A percentile compares a stretch with the other conserved stretches of the same genome.
These are phyloP conservation scores for Diplodus puntazzo DNA, from an alignment of 2,797 vertebrate species.

Conservation along the genomic window DNA sequence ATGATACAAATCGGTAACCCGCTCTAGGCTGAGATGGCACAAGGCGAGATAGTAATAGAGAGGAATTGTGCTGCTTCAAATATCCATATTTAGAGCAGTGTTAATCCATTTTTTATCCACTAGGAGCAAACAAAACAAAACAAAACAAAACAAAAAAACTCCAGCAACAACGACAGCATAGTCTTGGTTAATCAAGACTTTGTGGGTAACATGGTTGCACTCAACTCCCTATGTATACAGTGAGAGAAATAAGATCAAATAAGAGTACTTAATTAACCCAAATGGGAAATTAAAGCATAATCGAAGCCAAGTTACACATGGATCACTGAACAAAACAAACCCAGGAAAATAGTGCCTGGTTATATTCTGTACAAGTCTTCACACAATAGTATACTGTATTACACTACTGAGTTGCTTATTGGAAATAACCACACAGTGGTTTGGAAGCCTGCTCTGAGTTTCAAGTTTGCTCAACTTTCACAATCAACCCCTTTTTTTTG, in stretches of 20 bases:
- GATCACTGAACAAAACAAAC: not conserved
- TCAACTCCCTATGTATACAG: not conserved
- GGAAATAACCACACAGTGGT: not conserved
- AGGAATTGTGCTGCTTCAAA: not conserved
- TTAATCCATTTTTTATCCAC: constrained; percentile 4
- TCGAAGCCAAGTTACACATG: not conserved
- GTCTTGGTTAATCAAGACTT: not conserved
- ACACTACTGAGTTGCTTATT: not conserved
- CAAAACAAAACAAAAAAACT: not conserved
- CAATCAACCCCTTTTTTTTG: not conserved
- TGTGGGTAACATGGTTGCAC: not conserved
- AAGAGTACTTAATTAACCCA: not conserved
- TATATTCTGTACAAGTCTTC: not conserved
- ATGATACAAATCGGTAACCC: constrained; percentile 18
- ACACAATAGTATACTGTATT: too few species aligned
- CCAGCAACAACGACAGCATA: not conserved
- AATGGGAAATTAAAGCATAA: not conserved
- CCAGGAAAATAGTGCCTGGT: too few species aligned
- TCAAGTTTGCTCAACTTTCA: too few species aligned
- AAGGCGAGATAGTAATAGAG: not conserved
- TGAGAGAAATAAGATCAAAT: not conserved
- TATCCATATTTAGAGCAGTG: not conserved
- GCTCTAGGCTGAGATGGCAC: not conserved
- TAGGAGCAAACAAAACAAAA: not conserved
- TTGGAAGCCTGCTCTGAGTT: too few species aligned